Evolutionary conservation across 2,113 vertebrate species (phyloP).

Genomic region (Aptenodytes patagonicus): DNA sequence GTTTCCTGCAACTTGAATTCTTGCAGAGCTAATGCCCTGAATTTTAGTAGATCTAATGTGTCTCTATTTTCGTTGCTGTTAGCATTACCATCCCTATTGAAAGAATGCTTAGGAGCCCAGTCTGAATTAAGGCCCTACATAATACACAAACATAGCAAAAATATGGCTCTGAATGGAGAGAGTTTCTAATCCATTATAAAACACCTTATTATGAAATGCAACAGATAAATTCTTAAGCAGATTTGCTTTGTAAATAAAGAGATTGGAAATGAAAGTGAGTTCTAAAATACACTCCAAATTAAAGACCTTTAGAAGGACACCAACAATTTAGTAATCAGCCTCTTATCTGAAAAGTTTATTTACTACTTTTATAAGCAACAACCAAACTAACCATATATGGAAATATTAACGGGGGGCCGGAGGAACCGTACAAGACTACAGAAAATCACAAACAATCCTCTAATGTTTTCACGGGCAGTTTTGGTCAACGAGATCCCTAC

Average conservation of each 20-base stretch:
- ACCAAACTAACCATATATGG: not conserved
- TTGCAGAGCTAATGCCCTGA: not conserved
- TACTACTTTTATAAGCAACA: not conserved
- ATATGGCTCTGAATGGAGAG: not conserved
- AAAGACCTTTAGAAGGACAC: not conserved
- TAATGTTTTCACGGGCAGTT: not conserved
- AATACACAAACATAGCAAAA: not conserved
- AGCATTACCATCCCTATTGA: not conserved
- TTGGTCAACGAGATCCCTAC: not conserved
- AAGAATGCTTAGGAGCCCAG: not conserved
- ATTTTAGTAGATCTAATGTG: not conserved
- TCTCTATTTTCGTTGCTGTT: not conserved
- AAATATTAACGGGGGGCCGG: not conserved
- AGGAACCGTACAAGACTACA: not conserved
- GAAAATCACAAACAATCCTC: not conserved
- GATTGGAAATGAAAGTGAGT: not conserved
- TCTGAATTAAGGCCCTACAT: not conserved
- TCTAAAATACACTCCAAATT: not conserved
- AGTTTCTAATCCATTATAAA: not conserved
- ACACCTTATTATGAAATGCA: not conserved
- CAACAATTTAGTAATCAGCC: not conserved
- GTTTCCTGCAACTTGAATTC: not conserved
- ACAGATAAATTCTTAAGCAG: not conserved
- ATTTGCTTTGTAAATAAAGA: not conserved
- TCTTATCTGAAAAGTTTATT: not conserved